These are phyloP conservation scores for Phyllotis vaccarum DNA, from an alignment of 2,797 vertebrate species.

Conservation along the genomic window DNA sequence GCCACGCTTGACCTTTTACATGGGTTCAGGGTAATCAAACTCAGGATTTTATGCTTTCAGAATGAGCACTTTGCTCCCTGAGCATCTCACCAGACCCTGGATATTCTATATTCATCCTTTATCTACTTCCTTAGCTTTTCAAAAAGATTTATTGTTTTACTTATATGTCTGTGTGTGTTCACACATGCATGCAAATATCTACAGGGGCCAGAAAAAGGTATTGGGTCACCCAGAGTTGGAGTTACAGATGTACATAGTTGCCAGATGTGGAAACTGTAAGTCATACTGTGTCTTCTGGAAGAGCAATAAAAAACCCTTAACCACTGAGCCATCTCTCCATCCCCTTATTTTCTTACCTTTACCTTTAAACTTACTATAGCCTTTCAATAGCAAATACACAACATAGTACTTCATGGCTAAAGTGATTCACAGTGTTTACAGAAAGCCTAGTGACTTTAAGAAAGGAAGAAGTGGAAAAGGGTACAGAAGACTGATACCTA, in stretches of 20 bases:
- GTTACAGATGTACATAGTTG: neutral
- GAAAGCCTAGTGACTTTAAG: neutral
- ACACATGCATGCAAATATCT: neutral
- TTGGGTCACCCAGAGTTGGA: neutral
- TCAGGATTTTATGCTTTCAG: neutral
- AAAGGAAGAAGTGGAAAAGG: neutral
- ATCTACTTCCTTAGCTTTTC: neutral
- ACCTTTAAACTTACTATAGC: neutral
- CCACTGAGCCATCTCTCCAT: neutral
- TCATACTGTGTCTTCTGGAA: neutral
- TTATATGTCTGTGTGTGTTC: neutral
- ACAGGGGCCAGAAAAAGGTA: neutral
- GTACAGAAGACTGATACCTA: neutral
- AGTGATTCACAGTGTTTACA: neutral
- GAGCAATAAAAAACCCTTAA: neutral
- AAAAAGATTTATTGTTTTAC: neutral
- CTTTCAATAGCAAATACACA: neutral
- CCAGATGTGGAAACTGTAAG: neutral
- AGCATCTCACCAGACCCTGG: neutral
- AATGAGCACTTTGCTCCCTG: neutral
- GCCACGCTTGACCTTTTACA: neutral
- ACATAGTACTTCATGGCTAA: neutral
- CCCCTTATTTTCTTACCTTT: neutral
- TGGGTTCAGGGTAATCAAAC: neutral
- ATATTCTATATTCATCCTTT: neutral